Evolutionary conservation across 2,888 invertebrate species (phyloP), one percentile per base, ranked within the genome.

Genomic region (Leptopilina drosophilae): DNA sequence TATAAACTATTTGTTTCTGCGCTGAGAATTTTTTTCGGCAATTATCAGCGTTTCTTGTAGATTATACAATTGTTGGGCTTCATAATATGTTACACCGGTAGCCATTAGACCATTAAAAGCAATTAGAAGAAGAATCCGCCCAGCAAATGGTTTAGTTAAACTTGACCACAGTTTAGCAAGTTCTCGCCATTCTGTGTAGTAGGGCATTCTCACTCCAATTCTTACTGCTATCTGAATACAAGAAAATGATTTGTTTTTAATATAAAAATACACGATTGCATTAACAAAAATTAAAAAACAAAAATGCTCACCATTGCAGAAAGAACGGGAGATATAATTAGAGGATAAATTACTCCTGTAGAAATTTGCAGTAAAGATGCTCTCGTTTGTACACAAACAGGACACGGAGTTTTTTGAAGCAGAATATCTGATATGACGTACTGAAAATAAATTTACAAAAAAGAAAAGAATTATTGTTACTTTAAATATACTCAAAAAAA

Each of bases 331-430:
- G 94, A 93, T 66, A 95, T 85, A 1, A 95, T 59, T 84, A 94
- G 87, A 0, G 96, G 96, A 88, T 95, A 94, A 4, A 93, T 84
- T 0, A 93, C 87, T 0, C 95, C 95, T 6, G 93, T 80, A 0
- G 87, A 84, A 0, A 92, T 85, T 90, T 96, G 95, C 33, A 94
- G 84, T 0, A 92, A 89, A 3, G 93, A 92, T 42, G 95, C 93
- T 81, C 93, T 93, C 0, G 94, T 82, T 92, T 96, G 95, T 40
- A 94, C 86, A 87, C 96, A 96, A 6, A 95, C 86, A 0, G 95
- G 94, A 86, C 96, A 96, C 1, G 88, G 83, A 0, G 92, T 91
- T 53, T 92, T 93, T 88, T 94, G 92, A 26, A 96, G 84, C 4
- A 96, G 83, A 79, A 96, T 90, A 20, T 93, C 91, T 0, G 93